Evolutionary conservation across 2,797 vertebrate species (phyloP).

Genomic region (Coccyzus lansbergi): DNA sequence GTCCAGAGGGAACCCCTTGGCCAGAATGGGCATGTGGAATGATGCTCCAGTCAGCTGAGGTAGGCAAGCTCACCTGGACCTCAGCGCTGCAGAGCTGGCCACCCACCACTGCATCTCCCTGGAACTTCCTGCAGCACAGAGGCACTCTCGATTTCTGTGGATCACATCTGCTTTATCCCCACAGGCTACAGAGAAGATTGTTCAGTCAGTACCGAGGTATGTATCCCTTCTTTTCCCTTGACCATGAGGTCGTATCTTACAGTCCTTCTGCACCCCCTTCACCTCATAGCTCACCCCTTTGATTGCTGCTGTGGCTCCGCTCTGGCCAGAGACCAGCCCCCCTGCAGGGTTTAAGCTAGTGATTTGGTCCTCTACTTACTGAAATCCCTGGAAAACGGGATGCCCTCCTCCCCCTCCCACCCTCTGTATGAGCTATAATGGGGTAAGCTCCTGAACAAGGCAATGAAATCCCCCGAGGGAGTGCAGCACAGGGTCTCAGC

Average conservation of each 20-base stretch:
- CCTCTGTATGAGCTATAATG: not conserved
- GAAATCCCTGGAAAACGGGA: not conserved
- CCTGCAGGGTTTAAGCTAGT: not conserved
- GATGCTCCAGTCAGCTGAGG: not conserved
- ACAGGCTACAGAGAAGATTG: rapidly evolving
- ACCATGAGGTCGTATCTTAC: not conserved
- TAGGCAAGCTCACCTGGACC: not conserved
- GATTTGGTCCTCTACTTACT: not conserved
- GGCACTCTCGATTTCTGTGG: not conserved
- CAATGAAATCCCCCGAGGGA: not conserved
- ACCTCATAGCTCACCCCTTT: not conserved
- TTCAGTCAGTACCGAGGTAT: rapidly evolving
- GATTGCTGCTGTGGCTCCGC: rapidly evolving
- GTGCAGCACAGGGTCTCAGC: not conserved
- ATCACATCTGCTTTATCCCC: not conserved
- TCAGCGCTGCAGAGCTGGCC: not conserved
- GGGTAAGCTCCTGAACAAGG: not conserved
- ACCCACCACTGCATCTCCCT: rapidly evolving
- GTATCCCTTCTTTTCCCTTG: not conserved
- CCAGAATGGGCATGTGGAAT: rapidly evolving
- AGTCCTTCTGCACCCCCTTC: not conserved
- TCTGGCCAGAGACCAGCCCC: not conserved
- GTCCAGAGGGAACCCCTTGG: rapidly evolving
- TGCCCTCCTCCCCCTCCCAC: not conserved
- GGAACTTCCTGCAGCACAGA: rapidly evolving